Evolutionary conservation across 2,113 vertebrate genomes (phyloP).

Genomic region (Hemichromis elongatus): DNA sequence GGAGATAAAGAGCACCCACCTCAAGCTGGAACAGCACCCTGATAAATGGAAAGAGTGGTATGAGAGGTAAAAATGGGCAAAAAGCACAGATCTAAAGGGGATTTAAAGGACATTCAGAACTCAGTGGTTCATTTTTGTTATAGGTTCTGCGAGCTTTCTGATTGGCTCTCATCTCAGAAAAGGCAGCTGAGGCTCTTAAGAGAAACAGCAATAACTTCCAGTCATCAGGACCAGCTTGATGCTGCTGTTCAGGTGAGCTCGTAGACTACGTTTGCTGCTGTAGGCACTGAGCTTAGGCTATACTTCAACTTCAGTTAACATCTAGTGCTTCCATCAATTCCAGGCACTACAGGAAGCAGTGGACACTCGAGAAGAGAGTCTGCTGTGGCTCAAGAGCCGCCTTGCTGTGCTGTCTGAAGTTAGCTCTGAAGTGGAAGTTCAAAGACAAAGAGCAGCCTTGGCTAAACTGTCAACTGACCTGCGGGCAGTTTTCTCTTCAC

Average conservation of each 20-base stretch:
- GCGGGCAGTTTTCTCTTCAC: constrained; percentile 71
- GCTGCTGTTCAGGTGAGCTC: constrained; percentile 73
- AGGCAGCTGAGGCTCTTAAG: constrained; percentile 74
- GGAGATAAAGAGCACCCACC: constrained; percentile 73
- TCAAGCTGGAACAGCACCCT: constrained; percentile 78
- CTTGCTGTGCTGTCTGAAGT: constrained; percentile 76
- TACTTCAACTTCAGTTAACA: not conserved
- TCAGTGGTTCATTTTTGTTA: not conserved
- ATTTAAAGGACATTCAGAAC: not conserved
- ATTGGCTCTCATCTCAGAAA: constrained; percentile 82
- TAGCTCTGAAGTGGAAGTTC: constrained; percentile 80
- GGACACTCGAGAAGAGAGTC: constrained; percentile 74
- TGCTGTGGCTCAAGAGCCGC: constrained; percentile 83
- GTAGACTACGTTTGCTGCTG: not conserved
- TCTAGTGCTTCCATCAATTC: not conserved
- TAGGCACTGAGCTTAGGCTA: not conserved
- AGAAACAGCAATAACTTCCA: constrained; percentile 51
- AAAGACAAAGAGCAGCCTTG: constrained; percentile 78
- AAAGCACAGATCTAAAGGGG: not conserved
- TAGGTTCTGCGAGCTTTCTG: constrained; percentile 84
- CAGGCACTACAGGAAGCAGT: constrained; percentile 77
- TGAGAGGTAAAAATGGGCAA: constrained; percentile 71
- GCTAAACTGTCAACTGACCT: constrained; percentile 79
- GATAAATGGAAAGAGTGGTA: constrained; percentile 89
- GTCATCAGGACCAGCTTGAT: constrained; percentile 74